Base-by-base conservation (phyloP, 2,888 invertebrate genomes). In the Zaprionus obscuricornis region DNA sequence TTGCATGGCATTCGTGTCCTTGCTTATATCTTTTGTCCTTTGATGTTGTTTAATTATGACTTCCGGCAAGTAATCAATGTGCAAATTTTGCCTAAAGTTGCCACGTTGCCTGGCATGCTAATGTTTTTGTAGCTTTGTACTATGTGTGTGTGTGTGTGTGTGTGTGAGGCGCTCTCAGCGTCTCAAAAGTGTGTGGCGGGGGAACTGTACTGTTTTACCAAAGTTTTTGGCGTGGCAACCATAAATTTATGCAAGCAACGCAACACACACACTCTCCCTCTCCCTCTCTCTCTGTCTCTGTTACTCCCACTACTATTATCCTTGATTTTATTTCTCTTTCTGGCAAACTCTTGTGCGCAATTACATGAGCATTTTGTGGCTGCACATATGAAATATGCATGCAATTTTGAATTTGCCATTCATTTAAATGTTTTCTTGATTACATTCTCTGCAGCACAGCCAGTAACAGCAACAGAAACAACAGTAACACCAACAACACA, bases 361-460 rank as follows among this genome's bases (percentile, higher is more conserved):
- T 81, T 75, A 78, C 74, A 75, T 74, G 75, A 77, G 63, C 75
- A 78, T 78, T 78, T 78, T 81, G 78, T 81, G 78, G 78, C 64
- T 75, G 71, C 81, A 79, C 75, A 81, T 75, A 81, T 81, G 81
- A 81, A 78, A 78, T 75, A 78, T 81, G 81, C 81, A 81, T 81
- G 78, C 81, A 78, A 78, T 78, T 78, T 81, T 77, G 81, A 77
- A 78, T 78, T 78, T 81, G 63, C 77, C 81, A 81, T 78, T 81
- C 78, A 78, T 81, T 78, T 78, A 78, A 81, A 78, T 78, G 81
- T 67, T 79, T 79, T 81, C 81, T 79, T 79, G 78, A 79, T 79
- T 79, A 78, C 78, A 78, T 81, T 81, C 68, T 68, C 60, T 39
- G 49, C 64, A 39, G 24, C 66, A 47, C 24, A 27, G 43, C 54